phyloP scores from a whole-genome alignment of 2,797 vertebrate species.

The Dallia pectoralis region DNA sequence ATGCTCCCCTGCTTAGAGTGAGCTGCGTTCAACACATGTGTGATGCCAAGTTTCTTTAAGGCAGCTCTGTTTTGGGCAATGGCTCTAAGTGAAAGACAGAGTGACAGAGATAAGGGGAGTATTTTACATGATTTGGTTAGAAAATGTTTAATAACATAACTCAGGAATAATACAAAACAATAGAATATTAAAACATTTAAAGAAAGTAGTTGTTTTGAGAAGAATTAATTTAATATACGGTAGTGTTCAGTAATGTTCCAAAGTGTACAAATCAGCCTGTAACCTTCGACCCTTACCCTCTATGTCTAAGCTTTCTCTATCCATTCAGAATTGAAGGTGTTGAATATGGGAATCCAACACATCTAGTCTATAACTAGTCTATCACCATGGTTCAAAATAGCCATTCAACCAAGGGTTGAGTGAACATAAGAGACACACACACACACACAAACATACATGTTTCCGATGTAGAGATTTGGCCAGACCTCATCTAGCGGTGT shows the following conservation, averaged over 20 bases:
- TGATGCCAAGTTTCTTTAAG: constrained; percentile 80
- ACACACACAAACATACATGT: constrained; percentile 78
- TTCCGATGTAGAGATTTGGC: constrained; percentile 78
- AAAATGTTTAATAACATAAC: background rate
- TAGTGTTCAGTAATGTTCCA: background rate
- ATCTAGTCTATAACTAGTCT: background rate
- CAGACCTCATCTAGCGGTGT: constrained; percentile 78
- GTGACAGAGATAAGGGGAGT: background rate
- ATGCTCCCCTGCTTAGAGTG: constrained; percentile 84
- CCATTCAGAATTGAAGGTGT: background rate
- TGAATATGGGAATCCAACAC: background rate
- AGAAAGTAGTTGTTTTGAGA: background rate
- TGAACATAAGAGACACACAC: constrained; percentile 11
- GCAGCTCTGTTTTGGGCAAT: constrained; percentile 68
- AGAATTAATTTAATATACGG: background rate
- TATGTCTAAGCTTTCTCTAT: background rate
- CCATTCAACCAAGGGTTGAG: background rate
- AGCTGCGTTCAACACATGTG: constrained; percentile 81
- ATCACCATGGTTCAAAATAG: background rate
- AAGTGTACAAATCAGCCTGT: background rate
- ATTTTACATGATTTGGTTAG: background rate
- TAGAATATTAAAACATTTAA: background rate
- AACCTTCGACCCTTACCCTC: background rate
- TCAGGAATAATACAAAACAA: constrained; percentile 1
- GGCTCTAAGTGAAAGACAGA: constrained; percentile 54